Evolutionary conservation across 2,888 invertebrate genomes (phyloP).

Genomic region (Nasonovia ribisnigri): DNA sequence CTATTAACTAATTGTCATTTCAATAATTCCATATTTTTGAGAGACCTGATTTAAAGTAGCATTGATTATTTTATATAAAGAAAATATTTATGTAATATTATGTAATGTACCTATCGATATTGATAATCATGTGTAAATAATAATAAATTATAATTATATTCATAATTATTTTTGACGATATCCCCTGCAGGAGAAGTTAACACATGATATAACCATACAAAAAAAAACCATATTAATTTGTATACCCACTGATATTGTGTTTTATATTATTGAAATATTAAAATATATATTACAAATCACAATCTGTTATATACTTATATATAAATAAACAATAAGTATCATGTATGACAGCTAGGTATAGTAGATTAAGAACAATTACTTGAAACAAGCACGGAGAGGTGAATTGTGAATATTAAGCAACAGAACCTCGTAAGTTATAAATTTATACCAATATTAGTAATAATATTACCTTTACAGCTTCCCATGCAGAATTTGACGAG

Average conservation of each 20-base stretch:
- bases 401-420: not conserved
- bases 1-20: not conserved
- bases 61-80: not conserved
- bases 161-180: no score
- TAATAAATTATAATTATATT: no score
- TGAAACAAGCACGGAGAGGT: not conserved
- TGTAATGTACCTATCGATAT: not conserved
- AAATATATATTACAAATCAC: not conserved
- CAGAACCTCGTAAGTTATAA: not conserved
- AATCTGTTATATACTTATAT: not conserved
- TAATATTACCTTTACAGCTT: conserved; percentile 37
- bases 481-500: not conserved
- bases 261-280: not conserved
- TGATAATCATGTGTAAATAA: no score
- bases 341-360: not conserved
- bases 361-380: not conserved
- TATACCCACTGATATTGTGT: no score
- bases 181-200: no score
- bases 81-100: not conserved
- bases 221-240: no score
- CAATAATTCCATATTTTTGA: not conserved
- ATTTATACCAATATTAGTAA: not conserved
- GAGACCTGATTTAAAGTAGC: not conserved
- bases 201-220: not conserved
- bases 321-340: not conserved